Conservation (phyloP, 1,140 invertebrate genomes). For the Aricia agestis region DNA sequence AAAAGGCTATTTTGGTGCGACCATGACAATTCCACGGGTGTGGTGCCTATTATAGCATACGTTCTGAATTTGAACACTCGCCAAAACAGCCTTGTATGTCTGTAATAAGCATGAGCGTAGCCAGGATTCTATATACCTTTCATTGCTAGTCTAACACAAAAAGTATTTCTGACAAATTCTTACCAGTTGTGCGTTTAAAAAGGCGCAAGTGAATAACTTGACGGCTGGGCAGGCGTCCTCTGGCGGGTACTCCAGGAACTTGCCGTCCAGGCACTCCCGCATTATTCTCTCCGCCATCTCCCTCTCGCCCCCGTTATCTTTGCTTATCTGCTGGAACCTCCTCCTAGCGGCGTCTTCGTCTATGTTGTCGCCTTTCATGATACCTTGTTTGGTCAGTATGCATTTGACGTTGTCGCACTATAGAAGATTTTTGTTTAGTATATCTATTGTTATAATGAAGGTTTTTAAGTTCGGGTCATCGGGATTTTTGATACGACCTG, state of each 20-base stretch:
- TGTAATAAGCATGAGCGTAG: no score
- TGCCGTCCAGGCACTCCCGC: constrained; percentile 30
- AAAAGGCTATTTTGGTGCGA: no score
- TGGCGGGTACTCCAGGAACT: constrained; percentile 27
- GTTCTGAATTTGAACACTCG: no score
- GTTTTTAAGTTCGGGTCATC: no score
- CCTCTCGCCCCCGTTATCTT: constrained; percentile 28
- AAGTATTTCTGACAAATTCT: constrained; percentile 11
- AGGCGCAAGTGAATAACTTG: constrained; percentile 34
- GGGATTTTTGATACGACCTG: no score
- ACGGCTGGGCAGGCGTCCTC: constrained; percentile 33
- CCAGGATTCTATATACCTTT: no score
- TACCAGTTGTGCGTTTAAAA: constrained; percentile 30
- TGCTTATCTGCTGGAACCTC: constrained; percentile 27
- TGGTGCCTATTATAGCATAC: no score
- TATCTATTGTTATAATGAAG: not conserved
- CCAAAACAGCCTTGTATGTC: no score
- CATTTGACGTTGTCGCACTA: constrained; percentile 39
- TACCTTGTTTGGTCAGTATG: constrained; percentile 27
- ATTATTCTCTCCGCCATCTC: constrained; percentile 25
- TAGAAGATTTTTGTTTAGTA: not conserved
- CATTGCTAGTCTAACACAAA: no score
- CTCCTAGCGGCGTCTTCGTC: constrained; percentile 31
- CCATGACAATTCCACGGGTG: no score
- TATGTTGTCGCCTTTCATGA: constrained; percentile 31